phyloP scores from a whole-genome alignment of 2,888 invertebrate genomes.

The Cephus sareptanus region DNA sequence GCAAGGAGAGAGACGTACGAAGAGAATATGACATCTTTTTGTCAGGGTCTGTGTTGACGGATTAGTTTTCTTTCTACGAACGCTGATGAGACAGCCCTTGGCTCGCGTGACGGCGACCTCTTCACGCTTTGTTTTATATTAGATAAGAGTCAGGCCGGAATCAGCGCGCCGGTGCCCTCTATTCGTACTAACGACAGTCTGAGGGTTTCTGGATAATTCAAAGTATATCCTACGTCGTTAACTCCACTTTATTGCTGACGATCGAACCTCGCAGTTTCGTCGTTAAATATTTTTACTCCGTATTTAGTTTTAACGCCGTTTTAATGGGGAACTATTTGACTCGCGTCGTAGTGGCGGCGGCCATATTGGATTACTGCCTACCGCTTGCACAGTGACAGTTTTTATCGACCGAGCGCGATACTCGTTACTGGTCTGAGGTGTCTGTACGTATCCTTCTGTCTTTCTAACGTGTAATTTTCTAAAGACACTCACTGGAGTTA shows the following conservation, averaged over 20 bases:
- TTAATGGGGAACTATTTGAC: background rate
- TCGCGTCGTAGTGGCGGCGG: background rate
- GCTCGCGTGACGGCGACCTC: background rate
- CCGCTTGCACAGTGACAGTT: background rate
- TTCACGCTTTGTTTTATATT: background rate
- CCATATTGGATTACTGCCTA: background rate
- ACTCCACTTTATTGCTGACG: background rate
- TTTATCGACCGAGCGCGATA: background rate
- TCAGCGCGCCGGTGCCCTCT: background rate
- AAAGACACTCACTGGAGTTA: constrained; percentile 21
- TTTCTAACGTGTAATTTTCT: constrained; percentile 27
- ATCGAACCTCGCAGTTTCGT: background rate
- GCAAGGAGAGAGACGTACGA: background rate
- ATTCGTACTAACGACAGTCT: background rate
- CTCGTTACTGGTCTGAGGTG: background rate
- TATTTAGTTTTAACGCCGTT: background rate
- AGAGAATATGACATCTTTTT: constrained; percentile 9
- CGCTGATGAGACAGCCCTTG: constrained; percentile 31
- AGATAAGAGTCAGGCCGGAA: background rate
- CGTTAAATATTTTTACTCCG: background rate
- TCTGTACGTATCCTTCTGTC: background rate
- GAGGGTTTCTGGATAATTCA: background rate
- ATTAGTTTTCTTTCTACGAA: constrained; percentile 40
- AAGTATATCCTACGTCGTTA: background rate
- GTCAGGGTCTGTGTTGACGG: constrained; percentile 15